A percentile compares a stretch with the other conserved stretches of the same genome.
Evolutionary conservation across 2,888 invertebrate species (phyloP).

Genomic region (Daptonema setosum): DNA sequence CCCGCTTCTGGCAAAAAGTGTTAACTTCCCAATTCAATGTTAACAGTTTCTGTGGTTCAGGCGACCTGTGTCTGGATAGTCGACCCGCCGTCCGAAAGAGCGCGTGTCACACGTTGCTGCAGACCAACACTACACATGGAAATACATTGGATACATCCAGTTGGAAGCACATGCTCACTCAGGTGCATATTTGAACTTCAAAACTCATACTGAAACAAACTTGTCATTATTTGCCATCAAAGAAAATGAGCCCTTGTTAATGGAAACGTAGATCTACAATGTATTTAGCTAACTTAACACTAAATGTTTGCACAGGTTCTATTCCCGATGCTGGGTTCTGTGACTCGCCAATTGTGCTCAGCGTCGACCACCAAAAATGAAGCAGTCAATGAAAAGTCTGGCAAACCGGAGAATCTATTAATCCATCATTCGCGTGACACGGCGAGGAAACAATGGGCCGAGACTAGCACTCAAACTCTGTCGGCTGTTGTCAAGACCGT

Average conservation of each 20-base stretch:
- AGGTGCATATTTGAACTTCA: constrained; percentile 32
- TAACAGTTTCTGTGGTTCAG: too few species aligned
- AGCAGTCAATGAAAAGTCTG: not conserved
- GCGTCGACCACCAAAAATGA: not conserved
- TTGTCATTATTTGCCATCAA: not conserved
- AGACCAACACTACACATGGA: constrained; percentile 86
- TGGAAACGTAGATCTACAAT: not conserved
- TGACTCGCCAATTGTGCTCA: not conserved
- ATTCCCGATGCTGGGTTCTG: not conserved
- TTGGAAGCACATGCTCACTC: constrained; percentile 83
- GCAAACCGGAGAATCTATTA: constrained; percentile 29
- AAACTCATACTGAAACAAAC: not conserved
- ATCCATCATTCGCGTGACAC: constrained; percentile 97
- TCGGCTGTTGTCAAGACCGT: constrained; percentile 25
- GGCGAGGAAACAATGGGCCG: constrained; percentile 96
- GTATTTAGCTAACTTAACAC: not conserved
- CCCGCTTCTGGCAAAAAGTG: too few species aligned
- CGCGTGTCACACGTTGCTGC: constrained; percentile 86
- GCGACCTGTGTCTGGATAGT: constrained; percentile 62
- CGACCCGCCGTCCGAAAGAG: constrained; percentile 76
- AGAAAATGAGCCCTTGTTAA: too few species aligned
- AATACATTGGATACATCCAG: constrained; percentile 60
- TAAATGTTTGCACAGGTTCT: not conserved
- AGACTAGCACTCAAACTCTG: constrained; percentile 54
- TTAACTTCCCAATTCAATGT: too few species aligned